These are phyloP conservation scores for Neuroterus valhalla DNA, from an alignment of 1,140 invertebrate genomes.

Conservation along the genomic window DNA sequence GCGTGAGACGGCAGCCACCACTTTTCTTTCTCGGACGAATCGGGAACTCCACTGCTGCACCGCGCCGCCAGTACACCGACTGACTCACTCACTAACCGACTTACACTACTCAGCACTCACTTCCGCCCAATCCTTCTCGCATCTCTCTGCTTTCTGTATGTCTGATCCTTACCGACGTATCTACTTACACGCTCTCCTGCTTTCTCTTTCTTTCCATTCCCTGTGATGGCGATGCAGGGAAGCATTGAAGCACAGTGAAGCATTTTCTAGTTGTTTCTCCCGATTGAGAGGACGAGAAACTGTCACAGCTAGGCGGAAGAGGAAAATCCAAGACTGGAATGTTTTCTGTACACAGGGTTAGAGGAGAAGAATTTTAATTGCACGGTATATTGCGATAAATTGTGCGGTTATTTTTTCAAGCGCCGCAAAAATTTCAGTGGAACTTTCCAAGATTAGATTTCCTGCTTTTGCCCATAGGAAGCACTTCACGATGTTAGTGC, in stretches of 20 bases:
- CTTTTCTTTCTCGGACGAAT: slow-evolving; percentile 33
- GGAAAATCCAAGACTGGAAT: slow-evolving; percentile 17
- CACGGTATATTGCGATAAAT: not conserved
- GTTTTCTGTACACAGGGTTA: not conserved
- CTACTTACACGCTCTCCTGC: slow-evolving; percentile 28
- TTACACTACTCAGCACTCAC: slow-evolving; percentile 40
- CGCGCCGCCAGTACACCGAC: too few species aligned
- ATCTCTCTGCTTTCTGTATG: slow-evolving; percentile 40
- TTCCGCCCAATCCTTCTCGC: slow-evolving; percentile 53
- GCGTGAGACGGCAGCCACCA: not conserved
- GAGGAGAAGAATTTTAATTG: slow-evolving; percentile 29
- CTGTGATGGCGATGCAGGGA: too few species aligned
- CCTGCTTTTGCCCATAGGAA: too few species aligned
- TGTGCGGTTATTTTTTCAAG: not conserved
- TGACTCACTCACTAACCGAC: slow-evolving; percentile 29
- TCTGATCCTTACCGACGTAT: slow-evolving; percentile 41
- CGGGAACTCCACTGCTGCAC: slow-evolving; percentile 21
- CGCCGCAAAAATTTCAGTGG: not conserved
- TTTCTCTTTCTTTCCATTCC: slow-evolving; percentile 17
- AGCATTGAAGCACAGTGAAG: too few species aligned
- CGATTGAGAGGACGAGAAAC: slow-evolving; percentile 13
- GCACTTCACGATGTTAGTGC: too few species aligned
- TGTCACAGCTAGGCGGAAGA: slow-evolving; percentile 5
- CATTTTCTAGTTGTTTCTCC: slow-evolving; percentile 9
- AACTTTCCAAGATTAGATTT: too few species aligned